These are phyloP conservation scores for Poeciliopsis retropinna DNA, from an alignment of 2,113 vertebrate genomes.

Conservation along the genomic window DNA sequence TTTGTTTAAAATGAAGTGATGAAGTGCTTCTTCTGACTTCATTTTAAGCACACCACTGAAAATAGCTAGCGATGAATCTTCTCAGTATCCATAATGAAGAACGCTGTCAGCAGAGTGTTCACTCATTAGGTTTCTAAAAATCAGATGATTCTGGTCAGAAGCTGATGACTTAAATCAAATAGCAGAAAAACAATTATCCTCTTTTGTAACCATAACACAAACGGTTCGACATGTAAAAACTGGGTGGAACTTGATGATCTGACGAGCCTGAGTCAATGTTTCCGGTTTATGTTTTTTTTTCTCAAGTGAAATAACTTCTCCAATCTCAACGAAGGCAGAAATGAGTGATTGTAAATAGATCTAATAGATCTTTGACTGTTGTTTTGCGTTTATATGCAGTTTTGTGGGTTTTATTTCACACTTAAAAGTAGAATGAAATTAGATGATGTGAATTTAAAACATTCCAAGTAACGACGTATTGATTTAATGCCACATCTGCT, in stretches of 20 bases:
- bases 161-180: background rate
- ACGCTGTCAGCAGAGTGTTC: too few relatives aligned
- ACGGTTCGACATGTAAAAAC: background rate
- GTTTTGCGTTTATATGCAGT: background rate
- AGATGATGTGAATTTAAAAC: background rate
- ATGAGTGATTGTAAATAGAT: background rate
- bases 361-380: background rate
- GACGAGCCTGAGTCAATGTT: background rate
- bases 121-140: too few relatives aligned
- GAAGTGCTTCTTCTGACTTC: too few relatives aligned
- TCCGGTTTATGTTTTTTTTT: background rate
- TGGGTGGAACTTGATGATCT: too few relatives aligned
- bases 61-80: too few relatives aligned
- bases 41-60: too few relatives aligned
- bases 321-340: background rate
- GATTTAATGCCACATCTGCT: background rate
- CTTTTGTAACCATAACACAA: background rate
- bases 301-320: background rate
- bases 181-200: background rate
- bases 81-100: too few relatives aligned
- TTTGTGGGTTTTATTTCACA: background rate
- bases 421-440: background rate
- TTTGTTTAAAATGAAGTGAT: too few relatives aligned
- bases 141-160: background rate
- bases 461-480: background rate